These are phyloP conservation scores for Gopherus evgoodei DNA, from an alignment of 2,113 vertebrate genomes.

Conservation along the genomic window DNA sequence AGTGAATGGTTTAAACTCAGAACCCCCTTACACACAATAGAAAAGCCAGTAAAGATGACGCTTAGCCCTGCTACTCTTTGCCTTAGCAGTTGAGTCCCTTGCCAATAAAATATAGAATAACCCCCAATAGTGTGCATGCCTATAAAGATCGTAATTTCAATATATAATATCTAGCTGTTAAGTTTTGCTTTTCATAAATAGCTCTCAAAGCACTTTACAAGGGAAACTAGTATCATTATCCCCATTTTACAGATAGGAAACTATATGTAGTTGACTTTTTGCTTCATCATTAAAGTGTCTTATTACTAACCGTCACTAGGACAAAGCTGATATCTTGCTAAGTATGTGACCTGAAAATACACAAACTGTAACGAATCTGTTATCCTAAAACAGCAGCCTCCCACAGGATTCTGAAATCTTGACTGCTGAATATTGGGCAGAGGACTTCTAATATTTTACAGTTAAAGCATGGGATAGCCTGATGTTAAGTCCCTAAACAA, in stretches of 20 bases:
- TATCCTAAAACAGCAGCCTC: neutral
- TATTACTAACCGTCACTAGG: neutral
- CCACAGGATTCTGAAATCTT: neutral
- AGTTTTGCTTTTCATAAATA: neutral
- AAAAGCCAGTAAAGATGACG: neutral
- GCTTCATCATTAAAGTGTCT: neutral
- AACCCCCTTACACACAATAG: accelerated
- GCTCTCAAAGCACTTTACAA: neutral
- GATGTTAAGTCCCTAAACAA: accelerated
- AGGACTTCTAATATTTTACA: accelerated
- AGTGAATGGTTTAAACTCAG: neutral
- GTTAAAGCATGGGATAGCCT: neutral
- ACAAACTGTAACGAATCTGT: neutral
- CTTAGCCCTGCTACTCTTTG: neutral
- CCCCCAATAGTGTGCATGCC: neutral
- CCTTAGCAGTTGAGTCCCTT: neutral
- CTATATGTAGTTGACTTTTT: accelerated
- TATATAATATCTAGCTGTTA: neutral
- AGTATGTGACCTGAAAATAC: neutral
- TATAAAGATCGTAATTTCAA: neutral
- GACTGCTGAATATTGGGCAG: neutral
- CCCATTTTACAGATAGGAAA: neutral
- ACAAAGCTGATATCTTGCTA: neutral
- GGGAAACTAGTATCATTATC: neutral
- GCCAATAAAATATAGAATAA: too few relatives aligned